Percentiles rank a stretch among this genome's conserved stretches.
These are phyloP conservation scores for Melanostoma mellinum DNA, from an alignment of 2,888 invertebrate genomes.

Conservation along the genomic window DNA sequence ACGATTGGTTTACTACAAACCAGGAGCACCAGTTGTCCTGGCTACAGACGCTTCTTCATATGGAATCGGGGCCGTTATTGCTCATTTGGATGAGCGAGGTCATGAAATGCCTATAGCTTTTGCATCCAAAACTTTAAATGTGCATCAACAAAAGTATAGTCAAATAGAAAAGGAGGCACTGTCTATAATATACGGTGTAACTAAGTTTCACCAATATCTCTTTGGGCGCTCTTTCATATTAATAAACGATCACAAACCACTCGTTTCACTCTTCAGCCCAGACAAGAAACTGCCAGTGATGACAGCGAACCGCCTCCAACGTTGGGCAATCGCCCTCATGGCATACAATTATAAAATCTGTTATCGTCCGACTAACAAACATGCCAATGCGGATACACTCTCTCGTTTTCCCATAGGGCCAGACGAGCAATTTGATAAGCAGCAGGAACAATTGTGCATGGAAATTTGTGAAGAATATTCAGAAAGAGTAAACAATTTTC, in stretches of 20 bases:
- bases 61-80: constrained; percentile 48
- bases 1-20: constrained; percentile 45
- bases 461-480: background rate
- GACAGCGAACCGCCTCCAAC: constrained; percentile 47
- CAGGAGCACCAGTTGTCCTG: constrained; percentile 39
- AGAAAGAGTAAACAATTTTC: constrained; percentile 15
- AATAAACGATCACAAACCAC: constrained; percentile 42
- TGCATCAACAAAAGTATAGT: constrained; percentile 42
- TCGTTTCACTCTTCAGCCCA: constrained; percentile 42
- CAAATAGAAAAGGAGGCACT: constrained; percentile 63
- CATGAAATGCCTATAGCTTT: constrained; percentile 45
- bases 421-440: background rate
- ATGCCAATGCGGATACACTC: too few species aligned
- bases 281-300: constrained; percentile 51
- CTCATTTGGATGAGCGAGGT: constrained; percentile 38
- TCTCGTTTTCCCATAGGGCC: too few species aligned
- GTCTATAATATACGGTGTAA: constrained; percentile 42
- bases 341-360: constrained; percentile 32
- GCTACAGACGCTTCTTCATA: constrained; percentile 54
- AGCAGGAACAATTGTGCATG: constrained; percentile 4
- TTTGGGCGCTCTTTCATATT: constrained; percentile 48
- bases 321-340: constrained; percentile 51
- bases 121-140: constrained; percentile 59
- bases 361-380: constrained; percentile 34
- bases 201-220: constrained; percentile 35